phyloP scores from a whole-genome alignment of 2,113 vertebrate genomes.

The Suncus etruscus region DNA sequence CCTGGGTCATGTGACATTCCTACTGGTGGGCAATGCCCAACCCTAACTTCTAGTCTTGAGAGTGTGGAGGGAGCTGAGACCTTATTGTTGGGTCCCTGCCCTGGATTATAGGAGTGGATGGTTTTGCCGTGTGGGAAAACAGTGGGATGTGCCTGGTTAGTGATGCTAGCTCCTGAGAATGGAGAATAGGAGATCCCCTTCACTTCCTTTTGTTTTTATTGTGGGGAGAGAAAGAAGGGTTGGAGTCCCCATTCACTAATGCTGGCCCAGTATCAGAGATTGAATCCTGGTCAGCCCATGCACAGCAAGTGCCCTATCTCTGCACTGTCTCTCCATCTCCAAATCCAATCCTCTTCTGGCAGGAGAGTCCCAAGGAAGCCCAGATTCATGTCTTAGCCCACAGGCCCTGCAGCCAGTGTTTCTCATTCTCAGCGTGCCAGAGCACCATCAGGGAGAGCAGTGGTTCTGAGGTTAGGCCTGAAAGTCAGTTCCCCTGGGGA shows the following conservation, averaged over 20 bases:
- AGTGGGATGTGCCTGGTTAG: not conserved
- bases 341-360: not conserved
- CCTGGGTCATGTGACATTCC: not conserved
- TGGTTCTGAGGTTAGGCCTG: not conserved
- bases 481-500: not conserved
- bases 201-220: too few species aligned
- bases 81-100: too few species aligned
- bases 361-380: not conserved
- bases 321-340: too few species aligned
- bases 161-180: not conserved
- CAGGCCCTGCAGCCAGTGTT: not conserved
- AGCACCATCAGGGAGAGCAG: not conserved
- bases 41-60: not conserved
- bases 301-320: too few species aligned
- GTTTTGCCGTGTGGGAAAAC: not conserved
- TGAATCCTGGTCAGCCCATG: too few species aligned
- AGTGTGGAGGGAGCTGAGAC: too few species aligned
- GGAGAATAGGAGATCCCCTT: not conserved
- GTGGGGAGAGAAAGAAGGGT: too few species aligned
- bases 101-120: not conserved
- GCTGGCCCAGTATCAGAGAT: too few species aligned
- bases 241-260: too few species aligned
- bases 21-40: accelerated
- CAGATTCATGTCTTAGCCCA: not conserved
- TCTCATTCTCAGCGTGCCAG: not conserved